phyloP scores from a whole-genome alignment of 2,113 vertebrate species.

The Nycticorax nycticorax region DNA sequence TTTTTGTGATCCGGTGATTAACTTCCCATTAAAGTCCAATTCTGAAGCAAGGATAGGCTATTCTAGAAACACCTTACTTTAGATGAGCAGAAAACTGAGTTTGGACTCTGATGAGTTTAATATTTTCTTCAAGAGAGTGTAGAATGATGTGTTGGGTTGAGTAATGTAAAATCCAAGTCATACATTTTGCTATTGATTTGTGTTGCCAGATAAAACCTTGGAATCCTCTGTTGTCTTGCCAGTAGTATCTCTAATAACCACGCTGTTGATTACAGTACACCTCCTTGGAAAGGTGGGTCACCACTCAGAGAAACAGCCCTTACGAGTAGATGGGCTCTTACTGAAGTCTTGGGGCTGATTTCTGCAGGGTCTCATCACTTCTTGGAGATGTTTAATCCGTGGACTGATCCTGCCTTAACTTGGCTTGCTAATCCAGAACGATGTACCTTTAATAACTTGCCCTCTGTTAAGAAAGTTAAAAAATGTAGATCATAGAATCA shows the following conservation, averaged over 20 bases:
- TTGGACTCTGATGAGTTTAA: neutral
- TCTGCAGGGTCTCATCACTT: neutral
- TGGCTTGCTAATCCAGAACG: neutral
- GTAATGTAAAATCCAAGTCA: neutral
- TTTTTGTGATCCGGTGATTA: neutral
- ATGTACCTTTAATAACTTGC: neutral
- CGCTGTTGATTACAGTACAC: rapidly evolving
- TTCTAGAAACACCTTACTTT: neutral
- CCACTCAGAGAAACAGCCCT: neutral
- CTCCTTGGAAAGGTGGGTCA: neutral
- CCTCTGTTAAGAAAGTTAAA: neutral
- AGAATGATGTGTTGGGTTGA: neutral
- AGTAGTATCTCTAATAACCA: neutral
- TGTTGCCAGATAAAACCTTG: neutral
- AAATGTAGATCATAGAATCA: neutral
- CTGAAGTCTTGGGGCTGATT: neutral
- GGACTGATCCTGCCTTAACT: neutral
- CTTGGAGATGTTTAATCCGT: neutral
- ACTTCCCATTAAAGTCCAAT: neutral
- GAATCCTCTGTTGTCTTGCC: neutral
- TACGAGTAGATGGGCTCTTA: neutral
- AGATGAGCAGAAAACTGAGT: neutral
- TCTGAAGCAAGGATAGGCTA: neutral
- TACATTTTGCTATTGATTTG: neutral
- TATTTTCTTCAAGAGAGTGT: neutral